Percentiles rank a stretch among this genome's conserved stretches.
These are phyloP conservation scores for Drosophila navojoa DNA, from an alignment of 1,140 invertebrate genomes.

Conservation along the genomic window DNA sequence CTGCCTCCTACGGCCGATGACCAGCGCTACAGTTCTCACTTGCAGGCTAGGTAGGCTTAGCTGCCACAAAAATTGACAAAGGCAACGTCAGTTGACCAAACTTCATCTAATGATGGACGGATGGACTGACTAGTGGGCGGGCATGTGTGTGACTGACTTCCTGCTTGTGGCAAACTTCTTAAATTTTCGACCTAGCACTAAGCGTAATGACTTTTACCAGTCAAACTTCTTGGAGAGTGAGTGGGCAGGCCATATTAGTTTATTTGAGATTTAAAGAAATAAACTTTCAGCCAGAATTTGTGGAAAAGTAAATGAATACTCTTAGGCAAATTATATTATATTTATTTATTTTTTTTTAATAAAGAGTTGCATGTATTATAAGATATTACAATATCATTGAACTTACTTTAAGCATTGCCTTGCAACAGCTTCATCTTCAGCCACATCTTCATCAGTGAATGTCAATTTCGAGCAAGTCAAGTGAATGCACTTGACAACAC, in stretches of 20 bases:
- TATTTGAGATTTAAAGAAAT: not conserved
- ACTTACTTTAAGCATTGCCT: too few relatives aligned
- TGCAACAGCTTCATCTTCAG: too few relatives aligned
- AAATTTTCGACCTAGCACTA: constrained; percentile 6
- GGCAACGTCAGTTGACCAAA: constrained; percentile 18
- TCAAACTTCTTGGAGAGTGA: not conserved
- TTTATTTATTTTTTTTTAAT: too few relatives aligned
- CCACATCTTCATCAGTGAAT: constrained; percentile 2
- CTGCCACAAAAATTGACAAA: constrained; percentile 33
- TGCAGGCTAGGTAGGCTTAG: constrained; percentile 34
- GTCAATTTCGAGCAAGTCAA: constrained; percentile 24
- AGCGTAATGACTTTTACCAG: constrained; percentile 4
- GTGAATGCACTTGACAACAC: constrained; percentile 37
- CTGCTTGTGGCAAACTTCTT: constrained; percentile 11
- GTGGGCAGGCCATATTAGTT: not conserved
- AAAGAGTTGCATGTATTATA: too few relatives aligned
- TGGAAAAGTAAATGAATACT: too few relatives aligned
- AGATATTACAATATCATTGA: too few relatives aligned
- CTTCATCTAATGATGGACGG: constrained; percentile 8
- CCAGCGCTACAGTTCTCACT: constrained; percentile 7
- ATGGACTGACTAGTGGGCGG: constrained; percentile 18
- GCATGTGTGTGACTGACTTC: not conserved
- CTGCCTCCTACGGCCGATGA: not conserved
- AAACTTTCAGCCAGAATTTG: too few relatives aligned
- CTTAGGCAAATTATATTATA: too few relatives aligned